phyloP scores from a whole-genome alignment of 2,888 invertebrate genomes.

The Lasioglossum calceatum region DNA sequence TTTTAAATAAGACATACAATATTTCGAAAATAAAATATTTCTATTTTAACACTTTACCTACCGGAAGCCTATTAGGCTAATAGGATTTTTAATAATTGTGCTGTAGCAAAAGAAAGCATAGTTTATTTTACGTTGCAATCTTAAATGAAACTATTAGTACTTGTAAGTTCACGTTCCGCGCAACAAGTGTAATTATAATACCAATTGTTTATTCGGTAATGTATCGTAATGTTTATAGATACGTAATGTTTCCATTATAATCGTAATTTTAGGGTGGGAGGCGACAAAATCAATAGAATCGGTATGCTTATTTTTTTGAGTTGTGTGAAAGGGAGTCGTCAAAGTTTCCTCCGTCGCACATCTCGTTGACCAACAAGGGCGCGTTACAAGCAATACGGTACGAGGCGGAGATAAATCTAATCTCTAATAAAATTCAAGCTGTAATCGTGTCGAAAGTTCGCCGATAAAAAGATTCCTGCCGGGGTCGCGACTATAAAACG shows the following conservation, averaged over 20 bases:
- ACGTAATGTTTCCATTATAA: neutral
- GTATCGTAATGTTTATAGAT: neutral
- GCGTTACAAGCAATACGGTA: neutral
- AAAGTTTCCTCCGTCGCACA: neutral
- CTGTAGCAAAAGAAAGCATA: too few species aligned
- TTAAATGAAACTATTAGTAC: too few species aligned
- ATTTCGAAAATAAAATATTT: too few species aligned
- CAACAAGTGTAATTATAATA: neutral
- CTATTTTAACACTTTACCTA: too few species aligned
- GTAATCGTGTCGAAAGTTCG: conserved; percentile 22
- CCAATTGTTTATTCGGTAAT: neutral
- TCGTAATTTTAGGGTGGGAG: neutral
- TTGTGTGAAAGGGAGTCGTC: neutral
- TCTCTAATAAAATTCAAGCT: conserved; percentile 16
- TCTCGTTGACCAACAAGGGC: neutral
- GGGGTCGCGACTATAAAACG: neutral
- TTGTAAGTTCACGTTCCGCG: too few species aligned
- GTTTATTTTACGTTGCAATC: too few species aligned
- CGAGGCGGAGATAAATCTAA: conserved; percentile 12
- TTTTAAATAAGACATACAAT: too few species aligned
- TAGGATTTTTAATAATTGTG: too few species aligned
- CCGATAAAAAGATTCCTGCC: conserved; percentile 14
- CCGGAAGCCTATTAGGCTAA: too few species aligned
- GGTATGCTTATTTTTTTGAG: neutral
- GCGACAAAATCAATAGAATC: neutral